Evolutionary conservation across 1,140 invertebrate species (phyloP).

Genomic region (Cotesia chilonis): DNA sequence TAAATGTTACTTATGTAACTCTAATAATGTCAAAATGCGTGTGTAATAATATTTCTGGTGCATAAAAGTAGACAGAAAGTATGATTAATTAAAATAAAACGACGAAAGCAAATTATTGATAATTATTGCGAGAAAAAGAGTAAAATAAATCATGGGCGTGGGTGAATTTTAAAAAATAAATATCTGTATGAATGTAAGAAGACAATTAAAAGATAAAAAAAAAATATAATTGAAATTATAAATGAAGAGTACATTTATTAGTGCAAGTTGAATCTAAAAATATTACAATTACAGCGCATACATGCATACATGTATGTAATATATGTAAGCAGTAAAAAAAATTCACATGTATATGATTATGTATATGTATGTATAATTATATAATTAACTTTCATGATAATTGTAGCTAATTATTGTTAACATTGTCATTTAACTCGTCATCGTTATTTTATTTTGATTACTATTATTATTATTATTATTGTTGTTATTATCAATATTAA

Average conservation of each 20-base stretch:
- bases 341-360: conserved; percentile 55
- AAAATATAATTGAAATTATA: conserved; percentile 8
- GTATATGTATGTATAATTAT: conserved; percentile 62
- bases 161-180: conserved; percentile 35
- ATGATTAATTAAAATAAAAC: not conserved
- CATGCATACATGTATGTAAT: conserved; percentile 59
- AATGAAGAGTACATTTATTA: conserved; percentile 20
- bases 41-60: conserved; percentile 19
- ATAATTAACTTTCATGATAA: conserved; percentile 57
- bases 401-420: conserved; percentile 52
- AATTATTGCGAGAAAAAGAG: conserved; percentile 35
- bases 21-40: not conserved
- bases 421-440: conserved; percentile 47
- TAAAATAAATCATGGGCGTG: conserved; percentile 30
- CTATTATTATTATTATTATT: conserved; percentile 55
- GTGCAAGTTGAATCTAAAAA: conserved; percentile 24
- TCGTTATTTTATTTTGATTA: conserved; percentile 55
- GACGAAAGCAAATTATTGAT: conserved; percentile 3
- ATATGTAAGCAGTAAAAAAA: conserved; percentile 48
- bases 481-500: conserved; percentile 49
- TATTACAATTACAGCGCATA: conserved; percentile 44
- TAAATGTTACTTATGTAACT: conserved; percentile 17
- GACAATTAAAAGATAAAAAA: conserved; percentile 13
- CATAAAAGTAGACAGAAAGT: conserved; percentile 21
- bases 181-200: conserved; percentile 12